Evolutionary conservation across 2,888 invertebrate species (phyloP).

Genomic region (Theretra japonica): DNA sequence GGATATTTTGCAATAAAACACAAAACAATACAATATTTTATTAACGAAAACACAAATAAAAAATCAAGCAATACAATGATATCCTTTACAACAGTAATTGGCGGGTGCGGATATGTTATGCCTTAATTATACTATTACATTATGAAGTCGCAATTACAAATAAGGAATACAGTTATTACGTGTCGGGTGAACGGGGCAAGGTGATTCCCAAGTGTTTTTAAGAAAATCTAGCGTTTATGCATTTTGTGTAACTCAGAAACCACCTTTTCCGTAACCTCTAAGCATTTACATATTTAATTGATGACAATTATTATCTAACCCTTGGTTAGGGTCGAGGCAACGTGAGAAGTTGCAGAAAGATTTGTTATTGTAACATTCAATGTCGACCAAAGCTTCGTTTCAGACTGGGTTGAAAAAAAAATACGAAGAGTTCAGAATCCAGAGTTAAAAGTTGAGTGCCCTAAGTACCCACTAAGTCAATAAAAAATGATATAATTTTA

Average conservation of each 20-base stretch:
- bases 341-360: too few species aligned
- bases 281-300: neutral
- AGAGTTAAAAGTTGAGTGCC: too few species aligned
- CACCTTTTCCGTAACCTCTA: neutral
- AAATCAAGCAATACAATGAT: neutral
- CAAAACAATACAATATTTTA: slow-evolving; percentile 1
- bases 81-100: neutral
- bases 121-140: slow-evolving; percentile 3
- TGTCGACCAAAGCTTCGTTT: too few species aligned
- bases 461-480: too few species aligned
- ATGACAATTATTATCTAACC: too few species aligned
- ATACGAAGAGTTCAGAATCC: too few species aligned
- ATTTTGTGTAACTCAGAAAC: neutral
- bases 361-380: too few species aligned
- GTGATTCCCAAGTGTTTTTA: neutral
- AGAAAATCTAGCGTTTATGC: neutral
- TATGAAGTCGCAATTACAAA: neutral
- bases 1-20: slow-evolving; percentile 15
- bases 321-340: too few species aligned
- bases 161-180: slow-evolving; percentile 10
- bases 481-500: too few species aligned
- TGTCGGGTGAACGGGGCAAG: neutral
- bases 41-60: neutral
- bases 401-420: too few species aligned
- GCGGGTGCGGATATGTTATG: neutral